These are phyloP conservation scores for Alca torda DNA, from an alignment of 2,797 vertebrate species.

Conservation along the genomic window DNA sequence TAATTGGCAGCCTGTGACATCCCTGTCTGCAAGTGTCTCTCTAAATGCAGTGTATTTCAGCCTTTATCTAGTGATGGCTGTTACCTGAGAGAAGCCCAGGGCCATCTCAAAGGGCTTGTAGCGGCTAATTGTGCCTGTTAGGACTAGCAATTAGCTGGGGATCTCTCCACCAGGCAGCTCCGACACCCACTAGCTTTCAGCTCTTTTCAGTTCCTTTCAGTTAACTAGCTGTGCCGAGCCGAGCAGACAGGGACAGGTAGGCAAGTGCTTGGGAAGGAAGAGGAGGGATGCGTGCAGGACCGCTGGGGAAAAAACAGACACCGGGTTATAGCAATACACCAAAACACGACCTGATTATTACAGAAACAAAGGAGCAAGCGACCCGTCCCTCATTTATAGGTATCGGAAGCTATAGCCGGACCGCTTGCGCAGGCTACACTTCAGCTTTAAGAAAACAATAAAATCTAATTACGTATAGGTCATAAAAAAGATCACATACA, in stretches of 20 bases:
- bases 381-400: background rate
- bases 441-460: constrained; percentile 74
- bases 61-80: constrained; percentile 81
- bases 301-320: background rate
- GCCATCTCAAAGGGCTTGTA: constrained; percentile 83
- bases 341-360: background rate
- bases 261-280: constrained; percentile 26
- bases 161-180: constrained; percentile 73
- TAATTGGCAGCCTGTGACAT: constrained; percentile 84
- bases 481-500: constrained; percentile 68
- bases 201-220: constrained; percentile 68
- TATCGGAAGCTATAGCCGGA: background rate
- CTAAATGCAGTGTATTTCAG: constrained; percentile 77
- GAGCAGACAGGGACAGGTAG: constrained; percentile 69
- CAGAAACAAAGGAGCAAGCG: background rate
- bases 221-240: constrained; percentile 73
- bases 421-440: constrained; percentile 3
- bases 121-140: constrained; percentile 83
- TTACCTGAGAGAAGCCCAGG: constrained; percentile 79
- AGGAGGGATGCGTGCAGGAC: background rate
- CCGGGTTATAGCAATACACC: background rate
- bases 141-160: constrained; percentile 81
- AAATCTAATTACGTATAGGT: constrained; percentile 78
- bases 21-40: constrained; percentile 79
- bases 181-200: constrained; percentile 77